Evolutionary conservation across 2,113 vertebrate genomes (phyloP).

Genomic region (Nettapus auritus): DNA sequence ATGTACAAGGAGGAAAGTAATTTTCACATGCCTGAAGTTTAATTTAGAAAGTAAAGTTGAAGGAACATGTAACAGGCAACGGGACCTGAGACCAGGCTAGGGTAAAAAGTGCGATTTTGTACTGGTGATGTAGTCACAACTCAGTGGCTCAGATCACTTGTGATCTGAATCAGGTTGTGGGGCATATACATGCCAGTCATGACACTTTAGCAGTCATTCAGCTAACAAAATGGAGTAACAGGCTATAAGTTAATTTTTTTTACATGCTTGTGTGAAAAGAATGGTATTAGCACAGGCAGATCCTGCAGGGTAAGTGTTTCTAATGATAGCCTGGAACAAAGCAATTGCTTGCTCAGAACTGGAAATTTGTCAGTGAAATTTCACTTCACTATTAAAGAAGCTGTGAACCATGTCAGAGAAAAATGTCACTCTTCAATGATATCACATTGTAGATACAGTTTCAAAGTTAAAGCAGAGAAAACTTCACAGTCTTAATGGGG

Average conservation of each 20-base stretch:
- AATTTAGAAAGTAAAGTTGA: not conserved
- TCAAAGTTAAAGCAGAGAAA: not conserved
- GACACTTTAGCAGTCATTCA: not conserved
- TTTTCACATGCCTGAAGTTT: not conserved
- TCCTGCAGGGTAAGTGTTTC: not conserved
- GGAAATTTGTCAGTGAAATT: not conserved
- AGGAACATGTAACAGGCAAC: not conserved
- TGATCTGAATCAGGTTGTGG: not conserved
- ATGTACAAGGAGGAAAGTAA: not conserved
- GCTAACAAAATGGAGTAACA: not conserved
- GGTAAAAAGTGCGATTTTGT: not conserved
- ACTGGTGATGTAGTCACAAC: not conserved
- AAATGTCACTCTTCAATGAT: not conserved
- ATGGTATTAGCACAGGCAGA: not conserved
- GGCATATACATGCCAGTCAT: not conserved
- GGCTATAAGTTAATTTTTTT: not conserved
- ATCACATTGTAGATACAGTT: not conserved
- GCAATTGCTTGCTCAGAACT: not conserved
- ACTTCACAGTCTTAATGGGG: not conserved
- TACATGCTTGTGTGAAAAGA: not conserved
- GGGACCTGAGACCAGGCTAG: not conserved
- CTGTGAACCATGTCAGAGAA: fast-evolving
- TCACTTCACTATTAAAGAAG: not conserved
- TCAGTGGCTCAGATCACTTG: not conserved
- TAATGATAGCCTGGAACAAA: not conserved